Evolutionary conservation across 2,113 vertebrate species (phyloP).

Genomic region (Eolophus roseicapilla): DNA sequence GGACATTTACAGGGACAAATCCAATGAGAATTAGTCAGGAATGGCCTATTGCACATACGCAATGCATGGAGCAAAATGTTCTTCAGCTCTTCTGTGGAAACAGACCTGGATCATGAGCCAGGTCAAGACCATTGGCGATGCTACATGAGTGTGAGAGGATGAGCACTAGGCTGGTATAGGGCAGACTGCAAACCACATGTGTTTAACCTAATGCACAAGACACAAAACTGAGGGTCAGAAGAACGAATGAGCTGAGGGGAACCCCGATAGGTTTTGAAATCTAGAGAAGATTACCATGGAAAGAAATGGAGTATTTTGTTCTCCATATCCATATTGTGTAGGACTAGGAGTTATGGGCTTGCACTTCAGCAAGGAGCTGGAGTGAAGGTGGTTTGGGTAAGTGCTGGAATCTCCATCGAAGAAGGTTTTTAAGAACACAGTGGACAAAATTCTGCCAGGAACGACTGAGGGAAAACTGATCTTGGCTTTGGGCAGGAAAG

Average conservation of each 20-base stretch:
- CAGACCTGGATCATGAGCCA: background rate
- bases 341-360: background rate
- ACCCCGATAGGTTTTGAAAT: background rate
- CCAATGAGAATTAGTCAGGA: background rate
- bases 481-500: background rate
- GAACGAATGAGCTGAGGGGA: background rate
- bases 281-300: background rate
- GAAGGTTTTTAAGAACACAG: background rate
- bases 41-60: background rate
- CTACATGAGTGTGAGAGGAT: background rate
- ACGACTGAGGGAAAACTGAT: background rate
- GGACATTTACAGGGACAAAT: background rate
- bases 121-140: rapidly evolving
- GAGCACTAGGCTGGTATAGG: background rate
- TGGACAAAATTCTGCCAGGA: background rate
- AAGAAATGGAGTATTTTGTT: background rate
- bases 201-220: background rate
- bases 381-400: background rate
- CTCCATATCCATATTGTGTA: background rate
- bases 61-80: background rate
- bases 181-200: background rate
- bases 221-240: background rate
- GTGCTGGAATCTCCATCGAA: background rate
- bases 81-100: background rate
- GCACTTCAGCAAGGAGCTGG: background rate